Conservation (phyloP, 2,888 invertebrate species). For the Dolichomitus sp. region DNA sequence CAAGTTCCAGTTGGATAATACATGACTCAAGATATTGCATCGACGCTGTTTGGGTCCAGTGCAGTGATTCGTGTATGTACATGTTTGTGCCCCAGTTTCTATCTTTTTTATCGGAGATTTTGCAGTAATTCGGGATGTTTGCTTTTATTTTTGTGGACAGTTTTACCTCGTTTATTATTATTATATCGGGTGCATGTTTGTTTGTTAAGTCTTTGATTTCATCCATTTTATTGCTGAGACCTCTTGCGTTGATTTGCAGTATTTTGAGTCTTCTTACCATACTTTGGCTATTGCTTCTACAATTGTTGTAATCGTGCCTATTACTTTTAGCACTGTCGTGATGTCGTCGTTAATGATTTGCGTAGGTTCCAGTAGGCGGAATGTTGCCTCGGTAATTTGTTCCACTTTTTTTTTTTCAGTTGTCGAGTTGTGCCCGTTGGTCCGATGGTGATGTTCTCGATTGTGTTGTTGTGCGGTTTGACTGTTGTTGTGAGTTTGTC, state of each 20-base stretch:
- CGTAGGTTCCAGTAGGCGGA: background rate
- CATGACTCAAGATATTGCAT: conserved; percentile 16
- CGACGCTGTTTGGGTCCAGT: conserved; percentile 2
- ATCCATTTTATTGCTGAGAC: conserved; percentile 1
- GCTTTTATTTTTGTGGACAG: background rate
- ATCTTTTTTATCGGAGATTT: conserved; percentile 1
- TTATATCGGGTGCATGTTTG: background rate
- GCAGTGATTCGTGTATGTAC: background rate
- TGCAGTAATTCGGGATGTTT: conserved; percentile 7
- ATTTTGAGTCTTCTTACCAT: conserved; percentile 14
- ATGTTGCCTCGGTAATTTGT: conserved; percentile 3
- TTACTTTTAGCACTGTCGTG: background rate
- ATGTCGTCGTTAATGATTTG: conserved; percentile 7
- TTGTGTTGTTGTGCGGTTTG: background rate
- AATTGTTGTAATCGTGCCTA: background rate
- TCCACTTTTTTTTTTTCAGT: conserved; percentile 1
- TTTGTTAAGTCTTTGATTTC: conserved; percentile 14
- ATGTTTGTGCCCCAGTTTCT: background rate
- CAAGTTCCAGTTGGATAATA: conserved; percentile 1
- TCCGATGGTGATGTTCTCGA: background rate
- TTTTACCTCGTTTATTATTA: conserved; percentile 9
- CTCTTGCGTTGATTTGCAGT: conserved; percentile 1
- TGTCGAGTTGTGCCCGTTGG: background rate
- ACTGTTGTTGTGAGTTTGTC: conserved; percentile 3
- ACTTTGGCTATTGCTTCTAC: background rate